A percentile compares a stretch with the other conserved stretches of the same genome.
These are phyloP conservation scores for Pachyuromys duprasi DNA, from an alignment of 2,797 vertebrate species.

Conservation along the genomic window DNA sequence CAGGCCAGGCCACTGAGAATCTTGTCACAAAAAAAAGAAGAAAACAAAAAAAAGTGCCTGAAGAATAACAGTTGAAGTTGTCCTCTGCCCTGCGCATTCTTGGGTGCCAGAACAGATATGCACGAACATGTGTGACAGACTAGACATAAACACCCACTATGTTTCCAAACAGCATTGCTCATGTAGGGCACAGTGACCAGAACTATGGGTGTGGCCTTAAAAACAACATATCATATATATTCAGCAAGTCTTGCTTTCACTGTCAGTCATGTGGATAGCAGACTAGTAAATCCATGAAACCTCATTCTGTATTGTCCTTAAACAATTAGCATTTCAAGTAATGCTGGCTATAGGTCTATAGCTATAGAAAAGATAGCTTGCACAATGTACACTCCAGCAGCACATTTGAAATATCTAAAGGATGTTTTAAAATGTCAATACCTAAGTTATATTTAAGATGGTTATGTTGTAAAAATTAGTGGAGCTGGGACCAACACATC, in stretches of 20 bases:
- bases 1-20: not conserved
- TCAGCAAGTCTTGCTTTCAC: not conserved
- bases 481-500: not conserved
- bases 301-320: not conserved
- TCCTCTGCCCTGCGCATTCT: not conserved
- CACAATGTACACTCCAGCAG: not conserved
- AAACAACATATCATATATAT: constrained; percentile 38
- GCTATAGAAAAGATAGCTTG: not conserved
- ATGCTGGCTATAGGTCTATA: not conserved
- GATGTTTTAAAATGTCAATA: not conserved
- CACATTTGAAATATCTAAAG: not conserved
- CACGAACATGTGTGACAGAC: not conserved
- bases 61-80: not conserved
- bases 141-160: not conserved
- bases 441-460: not conserved
- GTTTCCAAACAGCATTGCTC: not conserved
- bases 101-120: not conserved
- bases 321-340: not conserved
- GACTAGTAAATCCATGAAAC: not conserved
- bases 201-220: not conserved
- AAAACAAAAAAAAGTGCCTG: not conserved
- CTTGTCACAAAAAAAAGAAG: not conserved
- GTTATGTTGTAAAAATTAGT: not conserved
- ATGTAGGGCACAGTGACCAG: not conserved
- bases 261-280: not conserved